phyloP scores from a whole-genome alignment of 2,888 invertebrate genomes.

The Ditylenchus weischeri region DNA sequence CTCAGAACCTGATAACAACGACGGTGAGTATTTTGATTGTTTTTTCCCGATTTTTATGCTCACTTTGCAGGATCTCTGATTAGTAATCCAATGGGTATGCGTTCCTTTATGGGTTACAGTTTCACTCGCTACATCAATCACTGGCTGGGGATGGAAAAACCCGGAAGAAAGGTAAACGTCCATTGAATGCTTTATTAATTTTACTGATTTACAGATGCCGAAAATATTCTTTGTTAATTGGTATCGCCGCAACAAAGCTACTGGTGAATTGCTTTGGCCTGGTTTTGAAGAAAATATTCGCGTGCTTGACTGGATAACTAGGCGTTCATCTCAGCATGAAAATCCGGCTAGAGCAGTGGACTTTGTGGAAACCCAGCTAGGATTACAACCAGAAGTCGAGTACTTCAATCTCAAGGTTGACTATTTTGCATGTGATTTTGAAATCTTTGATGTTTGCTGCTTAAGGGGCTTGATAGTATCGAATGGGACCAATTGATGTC shows the following conservation, averaged over 20 bases:
- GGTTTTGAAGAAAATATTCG: constrained; percentile 95
- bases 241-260: constrained; percentile 87
- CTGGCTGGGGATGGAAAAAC: constrained; percentile 80
- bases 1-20: constrained; percentile 73
- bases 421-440: no score
- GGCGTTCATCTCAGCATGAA: constrained; percentile 13
- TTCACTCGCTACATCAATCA: constrained; percentile 88
- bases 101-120: constrained; percentile 98
- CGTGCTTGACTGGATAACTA: constrained; percentile 79
- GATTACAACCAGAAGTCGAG: background rate
- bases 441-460: no score
- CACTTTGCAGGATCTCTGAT: constrained; percentile 27
- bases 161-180: constrained; percentile 60
- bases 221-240: constrained; percentile 92
- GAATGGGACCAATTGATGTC: no score
- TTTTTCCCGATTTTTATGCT: no score
- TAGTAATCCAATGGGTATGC: constrained; percentile 97
- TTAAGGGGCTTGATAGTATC: no score
- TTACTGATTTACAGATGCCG: constrained; percentile 24
- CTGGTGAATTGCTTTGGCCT: constrained; percentile 73
- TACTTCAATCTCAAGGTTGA: constrained; percentile 1
- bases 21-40: constrained; percentile 62
- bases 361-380: no score
- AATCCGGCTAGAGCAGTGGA: no score
- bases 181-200: background rate